Percentiles rank a stretch among this genome's conserved stretches.
These are phyloP conservation scores for Apoda limacodes DNA, from an alignment of 2,888 invertebrate species.

Conservation along the genomic window DNA sequence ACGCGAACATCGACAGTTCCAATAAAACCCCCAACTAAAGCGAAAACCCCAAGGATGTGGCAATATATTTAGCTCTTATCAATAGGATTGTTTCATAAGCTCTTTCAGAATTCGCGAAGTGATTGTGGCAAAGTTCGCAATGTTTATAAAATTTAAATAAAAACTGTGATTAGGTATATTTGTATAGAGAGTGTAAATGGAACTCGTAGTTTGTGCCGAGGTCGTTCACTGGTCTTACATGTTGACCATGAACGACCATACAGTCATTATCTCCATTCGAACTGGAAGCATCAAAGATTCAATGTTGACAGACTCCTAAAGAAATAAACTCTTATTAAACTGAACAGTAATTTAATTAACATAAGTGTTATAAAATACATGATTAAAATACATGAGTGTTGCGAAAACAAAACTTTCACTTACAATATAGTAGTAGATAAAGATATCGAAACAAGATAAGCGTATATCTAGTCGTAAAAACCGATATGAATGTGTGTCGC, in stretches of 20 bases:
- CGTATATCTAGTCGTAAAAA: too few relatives aligned
- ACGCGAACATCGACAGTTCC: conserved; percentile 36
- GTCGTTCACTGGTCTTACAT: conserved; percentile 59
- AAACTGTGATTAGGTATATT: too few relatives aligned
- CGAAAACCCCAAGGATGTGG: conserved; percentile 43
- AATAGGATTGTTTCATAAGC: conserved; percentile 24
- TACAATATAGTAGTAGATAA: too few relatives aligned
- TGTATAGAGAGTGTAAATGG: conserved; percentile 32
- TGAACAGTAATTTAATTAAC: too few relatives aligned
- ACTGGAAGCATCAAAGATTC: conserved; percentile 27
- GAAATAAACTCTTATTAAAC: too few relatives aligned
- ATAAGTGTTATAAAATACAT: too few relatives aligned
- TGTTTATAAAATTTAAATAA: too few relatives aligned
- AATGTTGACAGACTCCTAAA: too few relatives aligned
- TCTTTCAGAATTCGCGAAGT: conserved; percentile 15
- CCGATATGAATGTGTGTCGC: too few relatives aligned
- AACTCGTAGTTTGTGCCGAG: conserved; percentile 43
- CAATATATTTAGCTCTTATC: conserved; percentile 23
- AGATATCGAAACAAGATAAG: too few relatives aligned
- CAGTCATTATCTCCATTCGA: conserved; percentile 29
- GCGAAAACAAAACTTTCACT: too few relatives aligned
- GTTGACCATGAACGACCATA: conserved; percentile 37
- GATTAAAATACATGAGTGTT: too few relatives aligned
- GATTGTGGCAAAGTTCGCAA: conserved; percentile 15
- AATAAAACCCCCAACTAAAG: conserved; percentile 30